phyloP scores from a whole-genome alignment of 2,797 vertebrate genomes.

The Rhinella marina region DNA sequence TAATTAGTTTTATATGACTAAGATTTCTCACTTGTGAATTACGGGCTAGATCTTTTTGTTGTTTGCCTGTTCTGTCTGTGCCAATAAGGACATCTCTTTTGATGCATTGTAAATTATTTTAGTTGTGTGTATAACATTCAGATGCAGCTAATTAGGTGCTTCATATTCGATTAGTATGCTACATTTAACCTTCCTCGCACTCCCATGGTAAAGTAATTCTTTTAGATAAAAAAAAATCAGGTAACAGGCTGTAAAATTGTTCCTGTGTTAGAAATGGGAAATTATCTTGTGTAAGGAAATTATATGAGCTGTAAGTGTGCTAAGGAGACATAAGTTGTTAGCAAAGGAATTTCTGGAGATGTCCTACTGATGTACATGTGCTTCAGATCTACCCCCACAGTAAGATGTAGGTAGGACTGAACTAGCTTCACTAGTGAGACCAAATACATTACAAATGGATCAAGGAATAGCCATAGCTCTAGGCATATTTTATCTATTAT shows the following conservation, averaged over 20 bases:
- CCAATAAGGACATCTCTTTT: conserved; percentile 39
- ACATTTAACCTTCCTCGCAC: conserved; percentile 45
- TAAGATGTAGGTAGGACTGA: neutral
- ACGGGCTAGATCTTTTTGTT: conserved; percentile 35
- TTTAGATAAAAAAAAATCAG: conserved; percentile 31
- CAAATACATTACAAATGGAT: neutral
- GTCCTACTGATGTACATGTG: neutral
- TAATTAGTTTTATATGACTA: conserved; percentile 51
- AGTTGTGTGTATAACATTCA: conserved; percentile 35
- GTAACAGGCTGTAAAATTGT: conserved; percentile 24
- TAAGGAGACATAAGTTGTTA: neutral
- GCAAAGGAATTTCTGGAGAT: neutral
- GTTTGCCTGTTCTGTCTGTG: conserved; percentile 31
- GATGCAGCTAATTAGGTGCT: conserved; percentile 48
- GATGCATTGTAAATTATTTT: conserved; percentile 48
- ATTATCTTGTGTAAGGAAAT: conserved; percentile 20
- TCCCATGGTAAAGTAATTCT: conserved; percentile 30
- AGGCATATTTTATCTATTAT: no score
- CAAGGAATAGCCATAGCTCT: no score
- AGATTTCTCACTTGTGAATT: conserved; percentile 55
- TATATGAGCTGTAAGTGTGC: neutral
- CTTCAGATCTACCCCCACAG: neutral
- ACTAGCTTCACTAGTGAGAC: neutral
- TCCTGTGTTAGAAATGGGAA: neutral
- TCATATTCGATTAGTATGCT: conserved; percentile 47